Evolutionary conservation across 2,888 invertebrate genomes (phyloP).

Genomic region (Pedicia rivosa): DNA sequence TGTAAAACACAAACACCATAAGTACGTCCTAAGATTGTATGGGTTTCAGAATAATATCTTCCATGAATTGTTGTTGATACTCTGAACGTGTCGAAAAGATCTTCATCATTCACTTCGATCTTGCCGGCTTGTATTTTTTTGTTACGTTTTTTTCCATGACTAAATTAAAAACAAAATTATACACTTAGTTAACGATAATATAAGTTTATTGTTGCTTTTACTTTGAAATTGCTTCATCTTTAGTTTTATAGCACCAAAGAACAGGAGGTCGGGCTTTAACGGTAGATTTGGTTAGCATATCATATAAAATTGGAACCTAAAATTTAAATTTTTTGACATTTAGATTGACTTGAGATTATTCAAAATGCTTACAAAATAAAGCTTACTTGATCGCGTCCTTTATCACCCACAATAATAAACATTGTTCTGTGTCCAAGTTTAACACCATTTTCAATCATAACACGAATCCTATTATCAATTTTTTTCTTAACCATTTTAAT

Average conservation of each 20-base stretch:
- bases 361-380: not conserved
- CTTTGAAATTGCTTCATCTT: slow-evolving; percentile 78
- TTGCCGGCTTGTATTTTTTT: slow-evolving; percentile 83
- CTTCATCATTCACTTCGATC: slow-evolving; percentile 81
- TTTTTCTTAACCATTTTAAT: slow-evolving; percentile 77
- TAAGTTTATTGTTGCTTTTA: slow-evolving; percentile 20
- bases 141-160: slow-evolving; percentile 86
- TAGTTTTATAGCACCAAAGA: slow-evolving; percentile 96
- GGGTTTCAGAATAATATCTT: slow-evolving; percentile 94
- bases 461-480: slow-evolving; percentile 89
- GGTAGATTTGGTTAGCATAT: slow-evolving; percentile 89
- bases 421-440: slow-evolving; percentile 78
- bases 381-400: slow-evolving; percentile 87
- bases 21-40: slow-evolving; percentile 94
- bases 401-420: slow-evolving; percentile 91
- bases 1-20: slow-evolving; percentile 91
- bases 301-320: slow-evolving; percentile 90
- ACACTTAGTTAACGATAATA: not conserved
- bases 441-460: slow-evolving; percentile 95
- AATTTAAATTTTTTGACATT: slow-evolving; percentile 13
- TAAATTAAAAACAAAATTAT: slow-evolving; percentile 19
- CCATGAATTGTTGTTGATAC: slow-evolving; percentile 94
- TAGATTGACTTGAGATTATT: not conserved
- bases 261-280: slow-evolving; percentile 88
- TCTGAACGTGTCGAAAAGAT: slow-evolving; percentile 91